Evolutionary conservation across 2,888 invertebrate species (phyloP).

Genomic region (Endotricha flammealis): DNA sequence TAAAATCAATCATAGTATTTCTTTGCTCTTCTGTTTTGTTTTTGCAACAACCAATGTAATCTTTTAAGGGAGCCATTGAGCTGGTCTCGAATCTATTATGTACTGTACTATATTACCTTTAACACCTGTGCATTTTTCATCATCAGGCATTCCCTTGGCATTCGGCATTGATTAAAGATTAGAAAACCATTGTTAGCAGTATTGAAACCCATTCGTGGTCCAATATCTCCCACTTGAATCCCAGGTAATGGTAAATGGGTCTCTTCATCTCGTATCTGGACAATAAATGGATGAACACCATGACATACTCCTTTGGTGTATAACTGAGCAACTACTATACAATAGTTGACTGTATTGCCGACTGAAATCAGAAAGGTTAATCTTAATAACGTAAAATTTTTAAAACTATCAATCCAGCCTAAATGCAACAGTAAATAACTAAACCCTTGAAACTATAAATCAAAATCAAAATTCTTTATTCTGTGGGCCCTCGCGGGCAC

Average conservation of each 20-base stretch:
- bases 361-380: constrained; percentile 80
- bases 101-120: too few species aligned
- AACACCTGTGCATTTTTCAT: constrained; percentile 93
- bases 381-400: too few species aligned
- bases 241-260: constrained; percentile 91
- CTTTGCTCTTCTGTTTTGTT: too few species aligned
- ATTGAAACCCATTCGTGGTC: constrained; percentile 93
- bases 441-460: background rate
- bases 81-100: too few species aligned
- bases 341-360: constrained; percentile 93
- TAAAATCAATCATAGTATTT: too few species aligned
- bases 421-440: too few species aligned
- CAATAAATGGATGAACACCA: constrained; percentile 94
- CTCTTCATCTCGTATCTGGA: constrained; percentile 90
- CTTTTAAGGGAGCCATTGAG: too few species aligned
- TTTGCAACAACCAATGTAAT: too few species aligned
- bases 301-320: constrained; percentile 87
- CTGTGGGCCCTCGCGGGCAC: too few species aligned
- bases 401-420: too few species aligned
- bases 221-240: constrained; percentile 94
- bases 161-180: constrained; percentile 88
- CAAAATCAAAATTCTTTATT: too few species aligned
- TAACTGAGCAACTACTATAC: constrained; percentile 92
- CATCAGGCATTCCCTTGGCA: constrained; percentile 91
- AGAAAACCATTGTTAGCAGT: constrained; percentile 94